Base-by-base conservation (phyloP, 2,113 vertebrate species). In the Brachyistius frenatus region DNA sequence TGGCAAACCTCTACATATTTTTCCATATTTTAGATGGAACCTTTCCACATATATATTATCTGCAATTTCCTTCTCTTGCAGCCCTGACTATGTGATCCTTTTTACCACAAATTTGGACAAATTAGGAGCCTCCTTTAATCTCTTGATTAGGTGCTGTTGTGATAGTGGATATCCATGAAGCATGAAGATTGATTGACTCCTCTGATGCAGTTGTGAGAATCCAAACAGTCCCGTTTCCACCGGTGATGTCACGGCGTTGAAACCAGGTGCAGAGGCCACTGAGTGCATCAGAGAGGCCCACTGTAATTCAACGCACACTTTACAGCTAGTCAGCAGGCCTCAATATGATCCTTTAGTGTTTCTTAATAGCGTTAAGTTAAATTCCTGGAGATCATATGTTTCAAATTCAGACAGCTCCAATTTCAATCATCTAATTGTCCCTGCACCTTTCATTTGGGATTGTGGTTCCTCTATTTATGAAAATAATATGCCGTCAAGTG, bases 371-470 rank as follows among this genome's bases (percentile, higher is more conserved):
- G 81, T 92, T 91, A 89, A 84, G 86, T 69, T 50, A 66, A 89
- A 87, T 86, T 86, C 75, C 73, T 84, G 14, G 13, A 87, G 80
- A 89, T 93, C 93, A 92, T 85, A 44, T 94, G 92, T 89, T 93
- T 93, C 60, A n/a, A 83, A 92, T 93, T 93, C 84, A 81, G 76
- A 84, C 72, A 80, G 86, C 87, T 93, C 88, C 83, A 73, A 91
- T 92, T 93, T 91, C 90, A 90, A 79, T 93, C 88, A 87, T 79
- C 78, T 90, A 91, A 93, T 88, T 87, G 86, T 82, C 68, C 52
- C 83, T 85, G 83, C 81, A 89, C 88, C 82, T 91, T 93, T 90
- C 80, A 69, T 76, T 70, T 32, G 74, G 66, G 85, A 84, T 73
- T 88, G 62, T 44, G 75, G 85, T 91, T 92, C 85, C 86, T 88